Conservation (phyloP, 1,140 invertebrate genomes). For the Ephestia elutella region DNA sequence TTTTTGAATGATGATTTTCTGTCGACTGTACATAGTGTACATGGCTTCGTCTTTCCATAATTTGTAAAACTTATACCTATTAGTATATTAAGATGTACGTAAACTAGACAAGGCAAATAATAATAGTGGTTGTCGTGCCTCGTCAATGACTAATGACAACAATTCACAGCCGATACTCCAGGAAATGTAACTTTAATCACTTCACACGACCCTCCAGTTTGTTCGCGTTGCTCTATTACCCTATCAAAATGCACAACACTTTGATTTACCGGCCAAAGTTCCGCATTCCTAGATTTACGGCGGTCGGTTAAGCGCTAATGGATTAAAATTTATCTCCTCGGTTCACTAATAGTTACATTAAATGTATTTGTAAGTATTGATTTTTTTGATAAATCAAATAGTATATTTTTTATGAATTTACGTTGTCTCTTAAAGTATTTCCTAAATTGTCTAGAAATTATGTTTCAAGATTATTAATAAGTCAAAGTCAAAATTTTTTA, state of each 20-base stretch:
- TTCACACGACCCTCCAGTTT: slow-evolving; percentile 48
- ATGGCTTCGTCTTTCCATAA: too few relatives aligned
- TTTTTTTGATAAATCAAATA: neutral
- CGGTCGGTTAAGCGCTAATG: slow-evolving; percentile 7
- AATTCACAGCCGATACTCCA: slow-evolving; percentile 22
- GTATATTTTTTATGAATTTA: too few relatives aligned
- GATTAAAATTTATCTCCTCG: slow-evolving; percentile 5
- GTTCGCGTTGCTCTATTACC: slow-evolving; percentile 44
- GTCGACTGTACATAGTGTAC: too few relatives aligned
- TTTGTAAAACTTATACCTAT: too few relatives aligned
- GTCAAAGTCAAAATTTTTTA: too few relatives aligned
- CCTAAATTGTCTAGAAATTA: too few relatives aligned
- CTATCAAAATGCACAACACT: slow-evolving; percentile 28
- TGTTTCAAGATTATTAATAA: too few relatives aligned
- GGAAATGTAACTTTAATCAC: slow-evolving; percentile 65
- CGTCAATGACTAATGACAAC: neutral
- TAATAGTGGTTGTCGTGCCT: too few relatives aligned
- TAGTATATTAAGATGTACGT: too few relatives aligned
- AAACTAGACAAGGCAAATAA: too few relatives aligned
- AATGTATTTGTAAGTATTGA: neutral
- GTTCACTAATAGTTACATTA: neutral
- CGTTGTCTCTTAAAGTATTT: too few relatives aligned
- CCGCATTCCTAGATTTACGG: slow-evolving; percentile 14
- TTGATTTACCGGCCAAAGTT: slow-evolving; percentile 38
- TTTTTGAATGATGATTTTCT: too few relatives aligned